Evolutionary conservation across 2,797 vertebrate genomes (phyloP).

Genomic region (Gymnoscopelus microlampas): DNA sequence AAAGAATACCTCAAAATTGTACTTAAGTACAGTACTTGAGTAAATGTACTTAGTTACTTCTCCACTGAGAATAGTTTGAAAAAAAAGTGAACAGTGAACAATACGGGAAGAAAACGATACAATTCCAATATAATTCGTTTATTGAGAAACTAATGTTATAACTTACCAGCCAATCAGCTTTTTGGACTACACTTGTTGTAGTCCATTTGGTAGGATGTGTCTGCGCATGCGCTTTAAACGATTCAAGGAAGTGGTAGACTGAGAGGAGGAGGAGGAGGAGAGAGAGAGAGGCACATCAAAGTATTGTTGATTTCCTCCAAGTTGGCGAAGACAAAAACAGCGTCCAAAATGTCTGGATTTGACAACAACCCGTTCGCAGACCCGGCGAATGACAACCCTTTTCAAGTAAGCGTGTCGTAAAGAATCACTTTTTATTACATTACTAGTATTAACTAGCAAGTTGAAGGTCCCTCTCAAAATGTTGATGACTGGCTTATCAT

Average conservation of each 20-base stretch:
- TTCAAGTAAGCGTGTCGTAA: conserved; percentile 82
- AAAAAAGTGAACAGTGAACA: too few species aligned
- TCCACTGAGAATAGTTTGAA: too few species aligned
- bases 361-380: conserved; percentile 90
- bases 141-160: too few species aligned
- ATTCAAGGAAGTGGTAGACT: conserved; percentile 68
- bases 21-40: too few species aligned
- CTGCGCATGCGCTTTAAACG: conserved; percentile 63
- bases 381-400: conserved; percentile 87
- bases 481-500: conserved; percentile 42
- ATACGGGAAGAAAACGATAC: too few species aligned
- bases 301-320: conserved; percentile 44
- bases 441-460: not conserved
- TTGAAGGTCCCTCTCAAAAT: conserved; percentile 7
- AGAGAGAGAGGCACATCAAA: conserved; percentile 13
- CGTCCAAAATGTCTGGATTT: conserved; percentile 85
- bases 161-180: too few species aligned
- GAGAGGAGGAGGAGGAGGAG: conserved; percentile 11
- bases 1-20: too few species aligned
- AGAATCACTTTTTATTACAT: not conserved
- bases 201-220: not conserved
- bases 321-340: conserved; percentile 28
- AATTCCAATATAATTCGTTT: too few species aligned
- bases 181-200: not conserved
- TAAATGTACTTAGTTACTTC: too few species aligned